phyloP scores from a whole-genome alignment of 2,888 invertebrate species.

The Ochropacha duplaris region DNA sequence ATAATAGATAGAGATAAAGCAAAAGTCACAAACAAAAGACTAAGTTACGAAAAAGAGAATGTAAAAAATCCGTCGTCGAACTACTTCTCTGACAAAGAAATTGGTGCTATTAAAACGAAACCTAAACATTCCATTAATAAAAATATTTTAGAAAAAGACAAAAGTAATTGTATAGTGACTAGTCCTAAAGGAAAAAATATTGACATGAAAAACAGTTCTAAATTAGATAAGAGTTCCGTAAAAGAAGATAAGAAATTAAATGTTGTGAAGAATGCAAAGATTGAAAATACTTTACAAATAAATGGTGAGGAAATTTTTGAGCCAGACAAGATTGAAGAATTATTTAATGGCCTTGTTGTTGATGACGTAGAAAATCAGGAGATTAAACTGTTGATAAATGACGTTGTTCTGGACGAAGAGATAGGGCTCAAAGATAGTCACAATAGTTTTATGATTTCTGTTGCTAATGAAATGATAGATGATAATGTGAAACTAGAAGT shows the following conservation, averaged over 20 bases:
- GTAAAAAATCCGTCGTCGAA: conserved; percentile 53
- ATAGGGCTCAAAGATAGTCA: conserved; percentile 59
- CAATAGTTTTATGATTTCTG: conserved; percentile 59
- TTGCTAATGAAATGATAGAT: conserved; percentile 47
- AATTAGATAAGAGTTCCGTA: conserved; percentile 46
- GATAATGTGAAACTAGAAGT: conserved; percentile 55
- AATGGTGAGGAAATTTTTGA: conserved; percentile 67
- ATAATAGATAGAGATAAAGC: conserved; percentile 73
- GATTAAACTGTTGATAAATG: conserved; percentile 46
- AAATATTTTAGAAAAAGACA: conserved; percentile 78
- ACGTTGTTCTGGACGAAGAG: conserved; percentile 32
- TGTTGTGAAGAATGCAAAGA: conserved; percentile 35
- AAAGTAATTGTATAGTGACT: conserved; percentile 69
- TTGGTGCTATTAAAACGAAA: conserved; percentile 80
- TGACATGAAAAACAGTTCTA: conserved; percentile 57
- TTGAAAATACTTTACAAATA: conserved; percentile 39
- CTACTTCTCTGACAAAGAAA: conserved; percentile 61
- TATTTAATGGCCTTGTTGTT: conserved; percentile 66
- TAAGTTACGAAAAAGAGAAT: conserved; percentile 69
- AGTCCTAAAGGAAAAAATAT: conserved; percentile 64
- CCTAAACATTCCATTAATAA: conserved; percentile 79
- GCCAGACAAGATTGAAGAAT: conserved; percentile 66
- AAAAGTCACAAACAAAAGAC: conserved; percentile 48
- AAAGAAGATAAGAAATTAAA: conserved; percentile 51
- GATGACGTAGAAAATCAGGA: conserved; percentile 43